phyloP scores from a whole-genome alignment of 1,140 invertebrate species.

The Cotesia vestalis region DNA sequence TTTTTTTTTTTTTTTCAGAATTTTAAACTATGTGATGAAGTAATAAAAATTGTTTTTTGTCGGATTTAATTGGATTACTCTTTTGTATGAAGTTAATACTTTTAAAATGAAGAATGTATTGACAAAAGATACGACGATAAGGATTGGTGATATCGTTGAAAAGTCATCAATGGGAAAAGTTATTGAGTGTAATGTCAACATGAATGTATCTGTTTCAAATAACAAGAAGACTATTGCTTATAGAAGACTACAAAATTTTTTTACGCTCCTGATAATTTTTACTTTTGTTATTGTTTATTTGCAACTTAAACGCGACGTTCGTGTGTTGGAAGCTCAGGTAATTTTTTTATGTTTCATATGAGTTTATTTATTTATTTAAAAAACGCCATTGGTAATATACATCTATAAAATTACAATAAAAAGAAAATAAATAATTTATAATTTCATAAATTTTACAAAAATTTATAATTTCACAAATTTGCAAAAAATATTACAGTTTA shows the following conservation, averaged over 20 bases:
- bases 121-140: slow-evolving; percentile 36
- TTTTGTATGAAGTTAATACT: too few relatives aligned
- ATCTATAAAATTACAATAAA: too few relatives aligned
- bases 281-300: slow-evolving; percentile 38
- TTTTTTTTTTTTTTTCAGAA: too few relatives aligned
- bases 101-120: slow-evolving; percentile 26
- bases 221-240: slow-evolving; percentile 48
- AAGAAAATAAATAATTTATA: too few relatives aligned
- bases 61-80: too few relatives aligned
- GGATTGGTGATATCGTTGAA: slow-evolving; percentile 35
- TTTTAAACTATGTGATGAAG: too few relatives aligned
- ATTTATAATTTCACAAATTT: too few relatives aligned
- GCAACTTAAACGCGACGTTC: slow-evolving; percentile 47
- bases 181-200: slow-evolving; percentile 56
- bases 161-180: slow-evolving; percentile 41
- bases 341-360: slow-evolving; percentile 21
- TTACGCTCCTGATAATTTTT: slow-evolving; percentile 42
- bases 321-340: slow-evolving; percentile 50
- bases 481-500: too few relatives aligned
- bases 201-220: slow-evolving; percentile 52
- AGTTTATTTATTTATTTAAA: background rate
- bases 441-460: too few relatives aligned
- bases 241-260: slow-evolving; percentile 39
- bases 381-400: too few relatives aligned
- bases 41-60: too few relatives aligned